phyloP scores from a whole-genome alignment of 2,113 vertebrate species.

The Heterotis niloticus region DNA sequence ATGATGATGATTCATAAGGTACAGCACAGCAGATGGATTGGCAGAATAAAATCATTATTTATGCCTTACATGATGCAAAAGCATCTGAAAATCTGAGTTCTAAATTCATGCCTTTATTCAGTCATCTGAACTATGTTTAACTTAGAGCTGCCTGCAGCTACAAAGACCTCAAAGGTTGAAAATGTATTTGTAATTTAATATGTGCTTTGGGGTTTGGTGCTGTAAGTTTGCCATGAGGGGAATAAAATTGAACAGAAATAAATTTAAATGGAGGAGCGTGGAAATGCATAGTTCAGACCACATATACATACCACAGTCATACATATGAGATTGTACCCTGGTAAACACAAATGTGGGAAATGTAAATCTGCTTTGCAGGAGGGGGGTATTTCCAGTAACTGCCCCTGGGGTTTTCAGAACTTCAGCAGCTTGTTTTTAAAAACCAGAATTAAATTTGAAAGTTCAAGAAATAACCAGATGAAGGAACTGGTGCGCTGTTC shows the following conservation, averaged over 20 bases:
- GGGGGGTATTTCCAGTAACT: neutral
- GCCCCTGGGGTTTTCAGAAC: neutral
- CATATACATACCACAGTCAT: neutral
- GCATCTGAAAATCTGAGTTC: neutral
- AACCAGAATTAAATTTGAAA: neutral
- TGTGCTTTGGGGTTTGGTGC: too few species aligned
- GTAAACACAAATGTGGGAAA: neutral
- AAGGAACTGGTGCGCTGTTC: too few species aligned
- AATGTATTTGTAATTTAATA: too few species aligned
- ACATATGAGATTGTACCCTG: neutral
- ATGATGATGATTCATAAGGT: neutral
- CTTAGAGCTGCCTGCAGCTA: too few species aligned
- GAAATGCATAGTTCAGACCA: too few species aligned
- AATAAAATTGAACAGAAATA: too few species aligned
- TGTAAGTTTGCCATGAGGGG: too few species aligned
- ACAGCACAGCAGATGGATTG: neutral
- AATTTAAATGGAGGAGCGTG: too few species aligned
- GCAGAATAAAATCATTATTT: neutral
- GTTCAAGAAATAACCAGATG: too few species aligned
- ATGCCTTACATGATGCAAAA: neutral
- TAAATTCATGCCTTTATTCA: neutral
- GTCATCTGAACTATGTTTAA: too few species aligned
- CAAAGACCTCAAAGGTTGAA: too few species aligned
- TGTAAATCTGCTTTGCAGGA: neutral
- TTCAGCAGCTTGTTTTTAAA: neutral